Evolutionary conservation across 2,113 vertebrate genomes (phyloP).

Genomic region (Acrocephalus arundinaceus): DNA sequence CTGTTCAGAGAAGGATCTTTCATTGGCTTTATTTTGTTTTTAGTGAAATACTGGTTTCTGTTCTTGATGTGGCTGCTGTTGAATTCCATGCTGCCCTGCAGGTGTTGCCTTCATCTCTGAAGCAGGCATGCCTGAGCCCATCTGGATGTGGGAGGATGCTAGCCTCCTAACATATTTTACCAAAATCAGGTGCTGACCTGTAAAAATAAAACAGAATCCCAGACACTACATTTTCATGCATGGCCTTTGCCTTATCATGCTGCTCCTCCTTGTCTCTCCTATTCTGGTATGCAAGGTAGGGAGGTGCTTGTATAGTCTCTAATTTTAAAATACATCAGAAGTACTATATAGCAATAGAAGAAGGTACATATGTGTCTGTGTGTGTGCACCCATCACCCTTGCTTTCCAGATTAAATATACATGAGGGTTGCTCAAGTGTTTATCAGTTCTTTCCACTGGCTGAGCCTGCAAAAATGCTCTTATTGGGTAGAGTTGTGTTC

Average conservation of each 20-base stretch:
- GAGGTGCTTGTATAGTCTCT: background rate
- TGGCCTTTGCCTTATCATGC: background rate
- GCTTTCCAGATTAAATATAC: constrained; percentile 18
- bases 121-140: background rate
- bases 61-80: background rate
- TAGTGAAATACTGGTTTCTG: background rate
- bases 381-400: background rate
- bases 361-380: accelerated
- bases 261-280: background rate
- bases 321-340: background rate
- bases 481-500: background rate
- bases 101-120: background rate
- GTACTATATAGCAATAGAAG: background rate
- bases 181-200: background rate
- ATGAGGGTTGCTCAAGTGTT: background rate
- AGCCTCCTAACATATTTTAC: background rate
- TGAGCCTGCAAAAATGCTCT: constrained; percentile 26
- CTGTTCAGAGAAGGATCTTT: background rate
- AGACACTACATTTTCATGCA: background rate
- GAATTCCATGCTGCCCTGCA: background rate
- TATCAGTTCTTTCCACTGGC: constrained; percentile 46
- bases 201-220: background rate
- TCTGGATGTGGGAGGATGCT: background rate
- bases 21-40: background rate
- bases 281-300: background rate